Evolutionary conservation across 2,888 invertebrate genomes (phyloP), one percentile per base, ranked within the genome.

Genomic region (Globia sparganii): DNA sequence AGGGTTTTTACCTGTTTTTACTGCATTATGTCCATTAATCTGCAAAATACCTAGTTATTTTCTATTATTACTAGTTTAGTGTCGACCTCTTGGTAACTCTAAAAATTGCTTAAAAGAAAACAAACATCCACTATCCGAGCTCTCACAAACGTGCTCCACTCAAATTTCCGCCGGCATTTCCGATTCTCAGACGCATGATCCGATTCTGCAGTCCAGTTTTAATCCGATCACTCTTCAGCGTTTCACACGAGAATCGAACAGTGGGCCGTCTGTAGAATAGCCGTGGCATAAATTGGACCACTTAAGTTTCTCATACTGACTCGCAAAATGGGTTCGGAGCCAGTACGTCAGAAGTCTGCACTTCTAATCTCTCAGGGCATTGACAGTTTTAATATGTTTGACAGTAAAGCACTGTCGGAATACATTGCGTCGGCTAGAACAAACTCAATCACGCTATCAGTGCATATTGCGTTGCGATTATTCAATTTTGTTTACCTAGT

Each of bases 221-320:
- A 94, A 94, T 94, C 93, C 91, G 91, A 94, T 93, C 92, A 91
- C 90, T 91, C 90, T 91, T 90, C 88, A 85, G 78, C 88, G 87
- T 89, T 91, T 91, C 91, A 88, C 89, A 90, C 85, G 90, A 87
- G 90, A 89, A 88, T 89, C 90, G 90, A 91, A 91, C 89, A 87
- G 84, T 79, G 83, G 84, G 72, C 87, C 84, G 88, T 91, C 86
- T 88, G 86, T 90, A 91, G 93, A 93, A 93, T 92, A 92, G 88
- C 88, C 90, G 83, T 88, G 91, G 91, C 90, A 90, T 89, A 91
- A 91, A 94, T 92, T 91, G 91, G 90, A 89, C 91, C 91, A 92
- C 91, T 92, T 91, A 91, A 86, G 87, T 84, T 84, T 86, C 88
- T 87, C 79, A 90, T 69, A 89, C 87, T 62, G 90, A 90, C 84